Conservation (phyloP, 2,888 invertebrate species). For the Imbricaverruca yamaguchii region DNA sequence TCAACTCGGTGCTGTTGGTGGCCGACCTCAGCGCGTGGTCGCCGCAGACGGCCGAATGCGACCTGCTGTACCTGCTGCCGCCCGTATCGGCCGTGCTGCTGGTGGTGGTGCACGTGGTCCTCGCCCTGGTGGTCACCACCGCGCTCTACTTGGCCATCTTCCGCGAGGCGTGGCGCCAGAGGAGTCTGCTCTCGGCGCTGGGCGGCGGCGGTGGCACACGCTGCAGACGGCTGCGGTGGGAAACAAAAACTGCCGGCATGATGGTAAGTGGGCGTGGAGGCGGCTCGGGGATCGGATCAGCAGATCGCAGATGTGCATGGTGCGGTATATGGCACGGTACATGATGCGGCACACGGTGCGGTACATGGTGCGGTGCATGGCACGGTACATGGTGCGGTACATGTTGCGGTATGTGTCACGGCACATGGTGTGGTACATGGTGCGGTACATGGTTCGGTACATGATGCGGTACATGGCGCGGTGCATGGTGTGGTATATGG, state of each 20-base stretch:
- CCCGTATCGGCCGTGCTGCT: background rate
- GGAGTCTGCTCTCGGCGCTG: conserved; percentile 27
- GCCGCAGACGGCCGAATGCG: conserved; percentile 34
- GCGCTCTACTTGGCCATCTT: conserved; percentile 35
- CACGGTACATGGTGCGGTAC: too few relatives aligned
- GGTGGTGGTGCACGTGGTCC: background rate
- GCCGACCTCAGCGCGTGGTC: conserved; percentile 28
- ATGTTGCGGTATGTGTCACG: too few relatives aligned
- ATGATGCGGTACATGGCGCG: too few relatives aligned
- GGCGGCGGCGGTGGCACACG: conserved; percentile 15
- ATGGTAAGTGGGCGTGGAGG: background rate
- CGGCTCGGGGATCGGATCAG: too few relatives aligned
- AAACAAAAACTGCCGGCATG: background rate
- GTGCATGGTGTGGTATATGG: too few relatives aligned
- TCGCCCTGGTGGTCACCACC: conserved; percentile 31
- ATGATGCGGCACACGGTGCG: too few relatives aligned
- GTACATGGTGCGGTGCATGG: too few relatives aligned
- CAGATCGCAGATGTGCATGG: too few relatives aligned
- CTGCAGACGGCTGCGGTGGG: conserved; percentile 29
- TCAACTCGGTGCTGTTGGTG: conserved; percentile 33
- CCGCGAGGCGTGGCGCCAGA: conserved; percentile 35
- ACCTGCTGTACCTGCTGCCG: conserved; percentile 34
- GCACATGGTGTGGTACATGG: too few relatives aligned
- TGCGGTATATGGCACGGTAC: too few relatives aligned
- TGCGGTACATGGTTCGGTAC: too few relatives aligned